Base-by-base conservation (phyloP, 2,888 invertebrate genomes). In the Lasioglossum malachurum region DNA sequence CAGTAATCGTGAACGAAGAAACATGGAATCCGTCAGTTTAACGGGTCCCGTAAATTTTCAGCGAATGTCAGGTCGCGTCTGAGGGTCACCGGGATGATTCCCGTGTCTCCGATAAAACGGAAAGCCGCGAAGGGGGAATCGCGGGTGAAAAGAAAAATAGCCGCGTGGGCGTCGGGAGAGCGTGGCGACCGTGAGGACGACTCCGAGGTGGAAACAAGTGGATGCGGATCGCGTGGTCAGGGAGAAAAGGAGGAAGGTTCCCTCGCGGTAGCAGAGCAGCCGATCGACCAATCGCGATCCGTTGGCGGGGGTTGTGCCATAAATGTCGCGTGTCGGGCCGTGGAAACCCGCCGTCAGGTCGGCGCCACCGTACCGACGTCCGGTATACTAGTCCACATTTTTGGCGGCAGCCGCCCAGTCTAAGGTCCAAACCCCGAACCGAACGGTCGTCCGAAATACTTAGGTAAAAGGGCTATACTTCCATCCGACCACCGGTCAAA, bases 381-480 rank as follows among this genome's bases (percentile, higher is more conserved):
- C 87, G 91, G 92, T 95, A 95, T 95, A 95, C 95, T 95, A 95
- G 93, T 94, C 93, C 91, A 93, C 93, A 94, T 91, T 94, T 94
- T 95, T 94, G 94, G 93, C 94, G 94, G 93, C 93, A 92, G 91
- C 90, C 89, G 92, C 92, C 93, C 95, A 95, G 95, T 95, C 93
- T 94, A 94, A 95, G 95, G 94, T 95, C 94, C 95, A 94, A 95
- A 93, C 94, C 91, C 94, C 95, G 95, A 95, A 94, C 95, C 95
- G 95, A 95, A 94, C 95, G 95, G 95, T 95, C 95, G 94, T 93
- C 94, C 95, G 95, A 95, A 95, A 92, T 89, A 92, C 92, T 92
- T 95, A 95, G 95, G 95, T 95, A 95, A 95, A 88, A 77, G 27
- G 76, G 83, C 49, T 19, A 71, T 75, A 77, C 53, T 5, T 53